Percentiles rank a stretch among this genome's conserved stretches.
Conservation (phyloP, 2,888 invertebrate genomes). For the Ophioninae sp. region DNA sequence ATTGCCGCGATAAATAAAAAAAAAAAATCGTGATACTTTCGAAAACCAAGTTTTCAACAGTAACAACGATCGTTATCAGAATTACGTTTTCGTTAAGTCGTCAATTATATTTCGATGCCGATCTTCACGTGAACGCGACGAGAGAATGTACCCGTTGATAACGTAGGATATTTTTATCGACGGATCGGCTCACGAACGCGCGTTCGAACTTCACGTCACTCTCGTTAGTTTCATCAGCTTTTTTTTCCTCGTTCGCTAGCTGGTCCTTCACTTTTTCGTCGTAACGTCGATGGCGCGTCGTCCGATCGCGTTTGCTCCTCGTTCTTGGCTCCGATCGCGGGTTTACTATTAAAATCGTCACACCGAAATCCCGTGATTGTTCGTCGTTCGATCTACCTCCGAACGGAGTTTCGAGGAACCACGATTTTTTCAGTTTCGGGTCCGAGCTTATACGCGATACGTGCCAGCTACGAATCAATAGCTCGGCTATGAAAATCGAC, state of each 20-base stretch:
- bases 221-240: slow-evolving; percentile 18
- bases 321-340: slow-evolving; percentile 2
- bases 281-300: slow-evolving; percentile 6
- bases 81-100: slow-evolving; percentile 7
- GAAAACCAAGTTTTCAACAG: background rate
- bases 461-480: slow-evolving; percentile 12
- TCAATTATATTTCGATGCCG: background rate
- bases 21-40: background rate
- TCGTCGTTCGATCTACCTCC: slow-evolving; percentile 16
- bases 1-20: background rate
- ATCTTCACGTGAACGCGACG: slow-evolving; percentile 19
- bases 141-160: slow-evolving; percentile 28
- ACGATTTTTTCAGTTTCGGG: background rate
- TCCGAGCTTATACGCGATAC: slow-evolving; percentile 28
- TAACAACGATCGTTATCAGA: background rate
- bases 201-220: slow-evolving; percentile 32
- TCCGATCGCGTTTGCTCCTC: slow-evolving; percentile 8
- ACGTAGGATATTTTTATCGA: slow-evolving; percentile 40
- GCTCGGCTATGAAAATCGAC: background rate
- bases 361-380: slow-evolving; percentile 5
- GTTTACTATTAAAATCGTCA: slow-evolving; percentile 15
- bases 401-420: slow-evolving; percentile 18
- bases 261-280: slow-evolving; percentile 15
- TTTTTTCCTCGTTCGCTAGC: slow-evolving; percentile 2
- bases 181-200: slow-evolving; percentile 28